Percentiles rank a stretch among this genome's conserved stretches.
phyloP scores from a whole-genome alignment of 2,113 vertebrate genomes.

The Semnornis frantzii region DNA sequence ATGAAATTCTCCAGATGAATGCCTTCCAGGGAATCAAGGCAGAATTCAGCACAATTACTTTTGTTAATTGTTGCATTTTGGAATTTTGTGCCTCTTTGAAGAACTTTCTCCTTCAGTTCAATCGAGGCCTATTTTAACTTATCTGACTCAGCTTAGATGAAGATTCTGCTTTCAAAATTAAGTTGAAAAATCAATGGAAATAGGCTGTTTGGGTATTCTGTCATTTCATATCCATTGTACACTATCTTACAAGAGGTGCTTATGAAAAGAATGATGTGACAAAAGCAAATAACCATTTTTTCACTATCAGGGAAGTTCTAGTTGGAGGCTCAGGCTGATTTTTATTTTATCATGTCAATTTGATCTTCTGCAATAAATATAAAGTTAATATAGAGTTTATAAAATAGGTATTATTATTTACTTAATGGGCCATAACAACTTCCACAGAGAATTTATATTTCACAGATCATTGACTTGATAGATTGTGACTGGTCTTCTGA shows the following conservation, averaged over 20 bases:
- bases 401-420: conserved; percentile 74
- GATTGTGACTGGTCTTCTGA: conserved; percentile 70
- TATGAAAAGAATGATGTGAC: background rate
- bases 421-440: conserved; percentile 64
- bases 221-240: background rate
- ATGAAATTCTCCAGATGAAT: conserved; percentile 5
- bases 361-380: conserved; percentile 49
- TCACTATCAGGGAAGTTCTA: background rate
- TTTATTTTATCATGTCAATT: conserved; percentile 33
- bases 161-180: background rate
- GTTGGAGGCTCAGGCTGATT: background rate
- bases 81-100: background rate
- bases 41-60: conserved; percentile 42
- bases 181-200: background rate
- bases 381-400: conserved; percentile 63
- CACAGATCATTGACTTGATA: conserved; percentile 64
- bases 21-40: background rate
- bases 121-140: background rate
- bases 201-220: background rate
- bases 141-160: background rate
- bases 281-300: background rate
- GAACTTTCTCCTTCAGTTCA: background rate
- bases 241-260: background rate
- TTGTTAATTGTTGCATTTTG: conserved; percentile 21
- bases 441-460: conserved; percentile 70